Conservation (phyloP, 2,797 vertebrate genomes). For the Thunnus albacares region DNA sequence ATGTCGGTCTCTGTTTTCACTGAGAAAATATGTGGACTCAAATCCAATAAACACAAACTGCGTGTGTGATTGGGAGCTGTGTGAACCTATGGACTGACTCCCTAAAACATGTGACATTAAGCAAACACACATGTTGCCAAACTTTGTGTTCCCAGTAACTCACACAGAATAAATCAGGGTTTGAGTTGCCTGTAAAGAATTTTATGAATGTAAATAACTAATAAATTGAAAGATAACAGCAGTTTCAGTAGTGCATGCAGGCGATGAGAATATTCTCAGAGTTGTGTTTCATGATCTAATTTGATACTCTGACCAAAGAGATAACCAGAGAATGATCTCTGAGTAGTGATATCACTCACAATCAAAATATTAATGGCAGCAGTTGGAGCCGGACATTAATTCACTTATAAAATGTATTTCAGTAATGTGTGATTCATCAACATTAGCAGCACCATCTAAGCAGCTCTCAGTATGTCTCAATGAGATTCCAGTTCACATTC, state of each 20-base stretch:
- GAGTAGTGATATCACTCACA: not conserved
- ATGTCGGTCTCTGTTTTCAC: conserved; percentile 18
- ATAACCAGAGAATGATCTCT: not conserved
- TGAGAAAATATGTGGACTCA: conserved; percentile 21
- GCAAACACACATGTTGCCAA: conserved; percentile 57
- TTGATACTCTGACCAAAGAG: not conserved
- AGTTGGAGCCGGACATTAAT: not conserved
- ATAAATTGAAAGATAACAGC: not conserved
- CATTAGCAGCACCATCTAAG: not conserved
- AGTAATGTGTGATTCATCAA: conserved; percentile 8
- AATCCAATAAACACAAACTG: conserved; percentile 37
- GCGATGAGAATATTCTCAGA: not conserved
- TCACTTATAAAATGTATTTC: not conserved
- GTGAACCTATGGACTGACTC: conserved; percentile 36
- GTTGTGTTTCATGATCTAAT: not conserved
- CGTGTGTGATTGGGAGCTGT: conserved; percentile 5
- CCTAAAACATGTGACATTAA: conserved; percentile 51
- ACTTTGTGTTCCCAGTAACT: conserved; percentile 30
- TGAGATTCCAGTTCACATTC: not conserved
- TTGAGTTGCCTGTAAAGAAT: not conserved
- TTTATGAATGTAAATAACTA: conserved; percentile 30
- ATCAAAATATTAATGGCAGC: conserved; percentile 9
- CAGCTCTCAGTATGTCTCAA: not conserved
- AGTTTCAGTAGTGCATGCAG: not conserved
- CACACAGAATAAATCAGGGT: not conserved